phyloP scores from a whole-genome alignment of 2,113 vertebrate genomes.

The Notarius lentiginosus region DNA sequence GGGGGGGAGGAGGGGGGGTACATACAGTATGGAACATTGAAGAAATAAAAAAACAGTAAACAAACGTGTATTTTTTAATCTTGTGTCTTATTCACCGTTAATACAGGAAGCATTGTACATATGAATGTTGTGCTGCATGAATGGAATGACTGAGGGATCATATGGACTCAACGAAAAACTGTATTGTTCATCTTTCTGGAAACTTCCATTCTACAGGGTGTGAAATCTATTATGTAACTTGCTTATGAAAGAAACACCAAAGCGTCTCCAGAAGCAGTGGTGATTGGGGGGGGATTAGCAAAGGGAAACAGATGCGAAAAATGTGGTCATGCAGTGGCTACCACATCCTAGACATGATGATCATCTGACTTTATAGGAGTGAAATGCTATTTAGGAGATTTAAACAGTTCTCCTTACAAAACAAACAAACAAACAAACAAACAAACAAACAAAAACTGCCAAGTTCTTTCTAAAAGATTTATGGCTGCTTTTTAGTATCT shows the following conservation, averaged over 20 bases:
- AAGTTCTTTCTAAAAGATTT: neutral
- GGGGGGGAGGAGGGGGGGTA: constrained; percentile 13
- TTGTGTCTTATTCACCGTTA: neutral
- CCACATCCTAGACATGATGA: constrained; percentile 1
- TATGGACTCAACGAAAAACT: neutral
- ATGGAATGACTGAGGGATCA: constrained; percentile 22
- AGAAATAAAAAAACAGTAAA: neutral
- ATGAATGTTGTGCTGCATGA: constrained; percentile 1
- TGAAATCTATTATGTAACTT: constrained; percentile 6
- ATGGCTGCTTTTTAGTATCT: neutral
- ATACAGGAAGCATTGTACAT: neutral
- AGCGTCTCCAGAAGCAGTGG: constrained; percentile 21
- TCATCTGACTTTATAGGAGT: constrained; percentile 11
- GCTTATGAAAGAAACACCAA: neutral
- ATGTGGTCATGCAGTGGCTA: constrained; percentile 11
- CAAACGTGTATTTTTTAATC: constrained; percentile 17
- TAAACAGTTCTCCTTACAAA: neutral
- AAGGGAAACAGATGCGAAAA: constrained; percentile 21
- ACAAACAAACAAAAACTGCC: neutral
- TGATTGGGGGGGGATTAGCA: neutral
- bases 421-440: neutral
- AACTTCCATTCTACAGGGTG: constrained; percentile 31
- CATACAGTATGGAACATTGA: neutral
- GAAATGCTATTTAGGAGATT: neutral
- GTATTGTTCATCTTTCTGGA: constrained; percentile 19